These are phyloP conservation scores for Caenorhabditis plicata DNA, from an alignment of 2,888 invertebrate species.

Conservation along the genomic window DNA sequence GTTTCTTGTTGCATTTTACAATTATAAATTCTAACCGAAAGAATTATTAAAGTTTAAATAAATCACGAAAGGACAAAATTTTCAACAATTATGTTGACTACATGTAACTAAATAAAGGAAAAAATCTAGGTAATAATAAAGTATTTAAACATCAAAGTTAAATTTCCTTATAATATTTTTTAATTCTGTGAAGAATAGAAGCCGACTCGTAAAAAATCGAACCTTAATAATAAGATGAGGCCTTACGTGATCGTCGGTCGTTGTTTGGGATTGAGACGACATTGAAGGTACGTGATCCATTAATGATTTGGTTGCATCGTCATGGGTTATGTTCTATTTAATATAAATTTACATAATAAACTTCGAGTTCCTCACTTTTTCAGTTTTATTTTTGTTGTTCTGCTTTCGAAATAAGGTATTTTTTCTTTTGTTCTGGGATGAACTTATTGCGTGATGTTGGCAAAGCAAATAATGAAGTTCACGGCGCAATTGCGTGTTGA, in stretches of 20 bases:
- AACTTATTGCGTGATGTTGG: conserved; percentile 34
- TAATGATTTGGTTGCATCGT: conserved; percentile 23
- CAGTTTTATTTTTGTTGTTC: conserved; percentile 14
- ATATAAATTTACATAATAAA: neutral
- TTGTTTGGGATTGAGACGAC: conserved; percentile 24
- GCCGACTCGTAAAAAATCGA: conserved; percentile 7
- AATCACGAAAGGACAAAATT: too few relatives aligned
- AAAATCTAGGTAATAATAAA: too few relatives aligned
- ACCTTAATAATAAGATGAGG: conserved; percentile 30
- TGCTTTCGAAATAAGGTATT: conserved; percentile 30
- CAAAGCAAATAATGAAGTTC: conserved; percentile 57
- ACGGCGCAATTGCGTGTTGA: conserved; percentile 57
- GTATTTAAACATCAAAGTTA: too few relatives aligned
- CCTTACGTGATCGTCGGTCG: conserved; percentile 32
- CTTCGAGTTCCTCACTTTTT: conserved; percentile 5
- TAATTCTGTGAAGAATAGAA: too few relatives aligned
- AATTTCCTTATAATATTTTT: too few relatives aligned
- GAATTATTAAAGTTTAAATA: too few relatives aligned
- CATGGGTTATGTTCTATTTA: conserved; percentile 13
- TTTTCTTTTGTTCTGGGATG: conserved; percentile 33
- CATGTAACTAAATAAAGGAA: too few relatives aligned
- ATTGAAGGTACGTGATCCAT: conserved; percentile 20
- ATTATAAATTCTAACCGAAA: too few relatives aligned
- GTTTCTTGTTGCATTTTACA: too few relatives aligned
- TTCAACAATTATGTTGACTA: too few relatives aligned